Conservation (phyloP, 1,140 invertebrate species). For the Acromyrmex heyeri region DNA sequence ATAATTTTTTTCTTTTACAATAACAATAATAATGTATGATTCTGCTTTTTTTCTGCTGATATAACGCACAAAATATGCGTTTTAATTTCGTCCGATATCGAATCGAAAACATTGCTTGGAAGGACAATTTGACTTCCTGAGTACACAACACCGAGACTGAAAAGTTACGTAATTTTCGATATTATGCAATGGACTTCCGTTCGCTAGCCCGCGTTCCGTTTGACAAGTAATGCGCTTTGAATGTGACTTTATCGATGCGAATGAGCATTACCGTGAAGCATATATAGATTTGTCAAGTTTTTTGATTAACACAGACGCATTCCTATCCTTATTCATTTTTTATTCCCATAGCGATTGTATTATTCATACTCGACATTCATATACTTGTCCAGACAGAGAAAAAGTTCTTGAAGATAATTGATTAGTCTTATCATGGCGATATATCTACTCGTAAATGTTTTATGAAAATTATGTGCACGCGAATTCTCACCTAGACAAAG, state of each 20-base stretch:
- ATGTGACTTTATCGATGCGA: slow-evolving; percentile 35
- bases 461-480: not conserved
- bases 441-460: slow-evolving; percentile 13
- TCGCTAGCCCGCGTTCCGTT: slow-evolving; percentile 69
- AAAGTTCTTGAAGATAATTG: not conserved
- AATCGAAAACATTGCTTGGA: slow-evolving; percentile 2
- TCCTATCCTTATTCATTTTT: slow-evolving; percentile 27
- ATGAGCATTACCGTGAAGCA: not conserved
- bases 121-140: slow-evolving; percentile 36
- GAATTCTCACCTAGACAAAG: not conserved
- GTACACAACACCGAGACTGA: slow-evolving; percentile 1
- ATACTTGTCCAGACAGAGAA: not conserved
- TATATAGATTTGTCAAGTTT: not conserved
- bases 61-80: not conserved
- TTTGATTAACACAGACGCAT: slow-evolving; percentile 19
- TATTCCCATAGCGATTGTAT: slow-evolving; percentile 8
- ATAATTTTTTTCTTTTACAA: not conserved
- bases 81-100: slow-evolving; percentile 8
- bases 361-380: not conserved
- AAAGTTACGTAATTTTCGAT: slow-evolving; percentile 47
- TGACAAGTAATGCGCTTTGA: slow-evolving; percentile 63
- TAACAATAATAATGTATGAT: not conserved
- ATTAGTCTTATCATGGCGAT: not conserved
- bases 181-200: slow-evolving; percentile 68
- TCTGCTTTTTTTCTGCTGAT: not conserved